A percentile compares a stretch with the other conserved stretches of the same genome.
phyloP scores from a whole-genome alignment of 2,113 vertebrate species.

The Hydropotes inermis region DNA sequence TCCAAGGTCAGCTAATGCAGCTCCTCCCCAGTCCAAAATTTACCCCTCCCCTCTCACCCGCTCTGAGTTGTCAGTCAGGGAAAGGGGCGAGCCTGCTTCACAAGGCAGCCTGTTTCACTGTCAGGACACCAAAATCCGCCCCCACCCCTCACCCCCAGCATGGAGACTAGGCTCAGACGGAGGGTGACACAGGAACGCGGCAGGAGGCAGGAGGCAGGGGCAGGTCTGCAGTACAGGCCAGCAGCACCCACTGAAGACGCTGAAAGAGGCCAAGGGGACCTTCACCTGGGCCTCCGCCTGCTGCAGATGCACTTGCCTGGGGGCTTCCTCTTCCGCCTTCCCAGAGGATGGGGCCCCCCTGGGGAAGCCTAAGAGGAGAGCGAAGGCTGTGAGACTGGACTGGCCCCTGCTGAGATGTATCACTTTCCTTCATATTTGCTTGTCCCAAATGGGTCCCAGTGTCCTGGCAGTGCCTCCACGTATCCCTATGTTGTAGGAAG shows the following conservation, averaged over 20 bases:
- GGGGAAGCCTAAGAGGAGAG: background rate
- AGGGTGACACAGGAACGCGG: background rate
- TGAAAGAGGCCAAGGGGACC: background rate
- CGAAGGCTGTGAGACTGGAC: background rate
- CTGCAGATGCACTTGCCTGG: background rate
- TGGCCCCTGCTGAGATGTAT: accelerated
- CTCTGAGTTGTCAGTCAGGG: background rate
- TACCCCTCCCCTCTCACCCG: accelerated
- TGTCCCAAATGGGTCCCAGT: too few relatives aligned
- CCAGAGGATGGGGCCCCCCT: background rate
- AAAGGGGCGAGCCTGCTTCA: accelerated
- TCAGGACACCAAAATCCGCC: background rate
- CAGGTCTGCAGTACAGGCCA: background rate
- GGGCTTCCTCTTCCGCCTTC: background rate
- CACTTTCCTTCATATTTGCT: background rate
- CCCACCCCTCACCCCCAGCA: background rate
- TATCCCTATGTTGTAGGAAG: background rate
- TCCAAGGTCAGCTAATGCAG: background rate
- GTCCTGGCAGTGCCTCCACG: too few relatives aligned
- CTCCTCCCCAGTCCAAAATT: background rate
- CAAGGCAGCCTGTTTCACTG: background rate
- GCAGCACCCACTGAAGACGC: background rate
- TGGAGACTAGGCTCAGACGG: background rate
- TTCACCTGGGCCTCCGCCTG: background rate
- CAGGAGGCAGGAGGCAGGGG: background rate